These are phyloP conservation scores for Sphinx pinastri DNA, from an alignment of 2,888 invertebrate species.

Conservation along the genomic window DNA sequence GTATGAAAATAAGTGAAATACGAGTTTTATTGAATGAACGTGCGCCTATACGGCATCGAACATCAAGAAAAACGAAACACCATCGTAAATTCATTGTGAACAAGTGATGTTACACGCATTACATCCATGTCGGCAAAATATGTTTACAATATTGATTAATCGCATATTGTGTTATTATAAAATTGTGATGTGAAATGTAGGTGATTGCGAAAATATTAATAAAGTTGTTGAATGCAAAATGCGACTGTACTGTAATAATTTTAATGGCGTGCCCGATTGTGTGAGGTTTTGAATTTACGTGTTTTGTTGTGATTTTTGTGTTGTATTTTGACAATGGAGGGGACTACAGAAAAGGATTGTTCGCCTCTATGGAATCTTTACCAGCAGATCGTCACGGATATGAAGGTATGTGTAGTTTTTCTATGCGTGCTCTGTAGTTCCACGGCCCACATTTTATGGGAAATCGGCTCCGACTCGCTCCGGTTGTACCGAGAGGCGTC, in stretches of 20 bases:
- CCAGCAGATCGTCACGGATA: conserved; percentile 97
- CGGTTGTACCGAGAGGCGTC: conserved; percentile 41
- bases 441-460: conserved; percentile 53
- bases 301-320: conserved; percentile 57
- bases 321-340: conserved; percentile 86
- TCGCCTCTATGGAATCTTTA: conserved; percentile 96
- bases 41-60: conserved; percentile 40
- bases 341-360: conserved; percentile 90
- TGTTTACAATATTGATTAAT: conserved; percentile 84
- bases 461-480: conserved; percentile 59
- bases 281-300: conserved; percentile 62
- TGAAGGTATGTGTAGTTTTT: conserved; percentile 91
- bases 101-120: conserved; percentile 31
- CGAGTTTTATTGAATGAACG: conserved; percentile 57
- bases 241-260: conserved; percentile 68
- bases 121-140: conserved; percentile 31
- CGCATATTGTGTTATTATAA: conserved; percentile 55
- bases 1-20: conserved; percentile 64
- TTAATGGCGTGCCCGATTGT: conserved; percentile 61
- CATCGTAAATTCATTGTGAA: conserved; percentile 63
- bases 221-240: conserved; percentile 54
- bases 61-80: neutral
- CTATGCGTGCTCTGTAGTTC: conserved; percentile 37
- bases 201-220: conserved; percentile 48
- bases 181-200: conserved; percentile 71